A percentile compares a stretch with the other conserved stretches of the same genome.
Evolutionary conservation across 2,888 invertebrate species (phyloP).

Genomic region (Apamea sordens): DNA sequence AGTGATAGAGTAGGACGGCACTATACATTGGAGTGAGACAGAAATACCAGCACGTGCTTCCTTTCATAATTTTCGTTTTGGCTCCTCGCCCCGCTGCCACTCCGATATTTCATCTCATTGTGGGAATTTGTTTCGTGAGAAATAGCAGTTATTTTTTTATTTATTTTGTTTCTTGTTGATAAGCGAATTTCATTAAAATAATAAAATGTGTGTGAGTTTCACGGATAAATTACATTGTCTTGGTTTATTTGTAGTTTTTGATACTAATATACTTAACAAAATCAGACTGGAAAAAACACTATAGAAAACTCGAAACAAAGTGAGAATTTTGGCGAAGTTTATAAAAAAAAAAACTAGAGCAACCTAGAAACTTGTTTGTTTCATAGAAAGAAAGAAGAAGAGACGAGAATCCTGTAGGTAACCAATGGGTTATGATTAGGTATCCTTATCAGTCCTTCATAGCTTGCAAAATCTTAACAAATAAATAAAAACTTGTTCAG

Average conservation of each 20-base stretch:
- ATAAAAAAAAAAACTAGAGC: background rate
- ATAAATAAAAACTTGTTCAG: too few relatives aligned
- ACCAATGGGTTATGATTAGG: background rate
- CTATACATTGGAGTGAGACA: slow-evolving; percentile 73
- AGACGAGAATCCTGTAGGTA: background rate
- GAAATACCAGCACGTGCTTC: slow-evolving; percentile 86
- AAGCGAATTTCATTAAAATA: slow-evolving; percentile 12
- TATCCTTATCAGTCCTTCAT: background rate
- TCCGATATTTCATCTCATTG: slow-evolving; percentile 84
- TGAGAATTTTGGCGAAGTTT: background rate
- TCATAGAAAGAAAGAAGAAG: background rate
- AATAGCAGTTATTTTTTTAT: slow-evolving; percentile 67
- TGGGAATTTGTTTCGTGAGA: slow-evolving; percentile 85
- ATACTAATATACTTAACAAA: too few relatives aligned
- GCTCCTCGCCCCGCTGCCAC: slow-evolving; percentile 84
- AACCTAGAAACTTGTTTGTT: background rate
- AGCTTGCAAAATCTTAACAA: background rate
- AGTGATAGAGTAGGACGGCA: slow-evolving; percentile 68
- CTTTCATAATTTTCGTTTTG: slow-evolving; percentile 86
- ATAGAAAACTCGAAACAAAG: background rate
- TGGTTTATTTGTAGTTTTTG: too few relatives aligned
- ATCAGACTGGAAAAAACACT: too few relatives aligned
- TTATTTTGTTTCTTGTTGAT: slow-evolving; percentile 18
- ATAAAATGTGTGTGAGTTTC: slow-evolving; percentile 11
- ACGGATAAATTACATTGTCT: background rate